Percentiles rank a stretch among this genome's conserved stretches.
Evolutionary conservation across 1,140 invertebrate species (phyloP).

Genomic region (Pogonognathellus flavescens): DNA sequence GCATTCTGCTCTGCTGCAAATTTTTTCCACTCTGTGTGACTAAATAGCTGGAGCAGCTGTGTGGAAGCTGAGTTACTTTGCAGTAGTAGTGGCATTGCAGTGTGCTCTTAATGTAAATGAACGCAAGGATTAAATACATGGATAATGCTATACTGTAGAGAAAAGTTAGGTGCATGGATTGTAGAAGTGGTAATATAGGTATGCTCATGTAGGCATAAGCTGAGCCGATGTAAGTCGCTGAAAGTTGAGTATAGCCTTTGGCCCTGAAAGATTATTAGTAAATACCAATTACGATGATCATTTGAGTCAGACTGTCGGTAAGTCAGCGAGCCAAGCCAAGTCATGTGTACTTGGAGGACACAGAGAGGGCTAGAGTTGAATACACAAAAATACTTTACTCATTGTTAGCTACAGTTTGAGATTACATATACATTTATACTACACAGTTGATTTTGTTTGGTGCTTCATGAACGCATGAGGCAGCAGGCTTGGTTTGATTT

Average conservation of each 20-base stretch:
- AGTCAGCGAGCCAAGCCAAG: slow-evolving; percentile 47
- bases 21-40: slow-evolving; percentile 46
- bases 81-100: background rate
- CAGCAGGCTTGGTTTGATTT: background rate
- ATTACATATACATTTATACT: background rate
- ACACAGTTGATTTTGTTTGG: slow-evolving; percentile 8
- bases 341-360: background rate
- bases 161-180: background rate
- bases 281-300: slow-evolving; percentile 58
- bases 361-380: slow-evolving; percentile 11
- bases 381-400: slow-evolving; percentile 22
- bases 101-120: slow-evolving; percentile 7
- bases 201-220: background rate
- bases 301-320: slow-evolving; percentile 59
- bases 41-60: slow-evolving; percentile 35
- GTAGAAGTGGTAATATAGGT: background rate
- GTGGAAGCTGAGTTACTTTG: background rate
- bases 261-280: slow-evolving; percentile 57
- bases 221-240: slow-evolving; percentile 11
- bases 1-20: slow-evolving; percentile 19
- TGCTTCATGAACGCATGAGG: background rate
- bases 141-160: background rate
- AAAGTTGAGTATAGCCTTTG: slow-evolving; percentile 53
- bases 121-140: background rate
- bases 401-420: slow-evolving; percentile 24